These are phyloP conservation scores for Himalopsyche tibetana DNA, from an alignment of 2,888 invertebrate species.

Conservation along the genomic window DNA sequence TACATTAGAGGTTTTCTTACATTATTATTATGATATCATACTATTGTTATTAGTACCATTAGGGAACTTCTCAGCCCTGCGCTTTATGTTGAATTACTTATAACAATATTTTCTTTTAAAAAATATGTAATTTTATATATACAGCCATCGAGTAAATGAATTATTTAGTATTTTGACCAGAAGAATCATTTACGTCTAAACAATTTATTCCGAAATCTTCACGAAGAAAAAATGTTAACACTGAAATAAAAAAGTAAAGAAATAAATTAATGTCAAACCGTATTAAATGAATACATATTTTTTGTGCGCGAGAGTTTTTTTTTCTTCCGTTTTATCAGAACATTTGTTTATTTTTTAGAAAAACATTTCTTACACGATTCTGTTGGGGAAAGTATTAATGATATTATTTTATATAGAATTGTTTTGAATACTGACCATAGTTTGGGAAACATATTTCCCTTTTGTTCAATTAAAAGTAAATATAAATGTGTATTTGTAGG, in stretches of 20 bases:
- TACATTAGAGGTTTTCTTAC: too few relatives aligned
- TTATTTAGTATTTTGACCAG: conserved; percentile 24
- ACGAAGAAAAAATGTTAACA: conserved; percentile 31
- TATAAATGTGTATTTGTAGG: too few relatives aligned
- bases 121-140: too few relatives aligned
- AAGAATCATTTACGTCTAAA: not conserved
- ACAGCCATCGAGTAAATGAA: not conserved
- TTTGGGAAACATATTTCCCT: not conserved
- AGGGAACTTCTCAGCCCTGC: too few relatives aligned
- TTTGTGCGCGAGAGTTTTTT: not conserved
- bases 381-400: not conserved
- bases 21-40: too few relatives aligned
- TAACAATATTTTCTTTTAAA: too few relatives aligned
- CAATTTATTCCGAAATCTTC: conserved; percentile 12
- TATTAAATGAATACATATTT: conserved; percentile 37
- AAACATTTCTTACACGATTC: not conserved
- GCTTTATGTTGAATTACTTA: too few relatives aligned
- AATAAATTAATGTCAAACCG: conserved; percentile 21
- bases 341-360: not conserved
- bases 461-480: not conserved
- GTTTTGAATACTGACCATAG: not conserved
- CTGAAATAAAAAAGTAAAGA: not conserved
- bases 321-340: not conserved
- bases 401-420: not conserved
- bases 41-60: too few relatives aligned